phyloP scores from a whole-genome alignment of 2,888 invertebrate genomes.

The Leucophenga montana region DNA sequence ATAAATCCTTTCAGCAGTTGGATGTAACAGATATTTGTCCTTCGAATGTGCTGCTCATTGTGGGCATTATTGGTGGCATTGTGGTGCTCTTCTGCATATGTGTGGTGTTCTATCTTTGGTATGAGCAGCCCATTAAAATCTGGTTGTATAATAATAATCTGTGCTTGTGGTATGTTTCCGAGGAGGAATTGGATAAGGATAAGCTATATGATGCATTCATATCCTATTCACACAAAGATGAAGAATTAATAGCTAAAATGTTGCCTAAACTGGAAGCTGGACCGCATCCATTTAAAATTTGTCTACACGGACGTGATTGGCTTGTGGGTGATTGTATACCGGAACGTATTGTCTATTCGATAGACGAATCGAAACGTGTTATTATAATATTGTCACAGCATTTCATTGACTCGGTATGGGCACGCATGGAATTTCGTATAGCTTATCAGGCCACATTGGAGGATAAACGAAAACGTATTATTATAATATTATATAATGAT shows the following conservation, averaged over 20 bases:
- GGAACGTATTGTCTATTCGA: constrained; percentile 80
- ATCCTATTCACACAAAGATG: constrained; percentile 84
- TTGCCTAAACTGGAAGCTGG: constrained; percentile 79
- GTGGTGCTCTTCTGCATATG: constrained; percentile 71
- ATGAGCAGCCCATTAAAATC: constrained; percentile 77
- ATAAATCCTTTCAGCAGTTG: constrained; percentile 52
- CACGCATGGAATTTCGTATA: constrained; percentile 81
- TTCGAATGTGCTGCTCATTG: constrained; percentile 61
- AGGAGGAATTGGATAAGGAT: constrained; percentile 79
- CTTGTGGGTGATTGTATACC: constrained; percentile 82
- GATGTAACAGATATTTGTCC: constrained; percentile 72
- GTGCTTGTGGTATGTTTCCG: constrained; percentile 78
- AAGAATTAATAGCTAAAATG: constrained; percentile 79
- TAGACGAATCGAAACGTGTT: constrained; percentile 80
- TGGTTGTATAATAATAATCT: constrained; percentile 79
- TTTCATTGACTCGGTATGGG: constrained; percentile 84
- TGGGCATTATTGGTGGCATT: constrained; percentile 73
- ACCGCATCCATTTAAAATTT: constrained; percentile 78
- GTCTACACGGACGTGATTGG: constrained; percentile 83
- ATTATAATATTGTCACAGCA: constrained; percentile 80
- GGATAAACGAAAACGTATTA: constrained; percentile 79
- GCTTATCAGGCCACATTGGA: constrained; percentile 81
- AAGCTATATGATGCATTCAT: constrained; percentile 83
- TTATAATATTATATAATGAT: constrained; percentile 82
- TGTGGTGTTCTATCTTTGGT: constrained; percentile 74